Conservation (phyloP, 2,797 vertebrate genomes). For the Darevskia nairensis region DNA sequence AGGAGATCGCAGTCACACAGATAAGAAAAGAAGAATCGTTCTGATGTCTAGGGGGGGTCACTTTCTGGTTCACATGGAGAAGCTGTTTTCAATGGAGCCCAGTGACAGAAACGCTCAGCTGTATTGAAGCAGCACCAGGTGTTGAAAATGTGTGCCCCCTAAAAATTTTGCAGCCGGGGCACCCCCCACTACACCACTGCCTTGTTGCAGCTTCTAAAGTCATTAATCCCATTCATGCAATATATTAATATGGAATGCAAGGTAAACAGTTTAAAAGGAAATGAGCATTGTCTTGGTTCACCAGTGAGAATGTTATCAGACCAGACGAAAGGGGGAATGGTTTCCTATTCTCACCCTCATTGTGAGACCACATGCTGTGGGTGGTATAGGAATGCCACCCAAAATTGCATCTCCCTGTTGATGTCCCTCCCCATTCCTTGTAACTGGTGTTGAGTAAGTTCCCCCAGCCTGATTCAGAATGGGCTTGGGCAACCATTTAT, state of each 20-base stretch:
- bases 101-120: too few relatives aligned
- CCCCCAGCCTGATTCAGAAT: not conserved
- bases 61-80: too few relatives aligned
- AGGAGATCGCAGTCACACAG: too few relatives aligned
- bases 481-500: not conserved
- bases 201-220: not conserved
- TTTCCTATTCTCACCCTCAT: not conserved
- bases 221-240: not conserved
- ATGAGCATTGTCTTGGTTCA: not conserved
- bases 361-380: not conserved
- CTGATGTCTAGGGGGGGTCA: too few relatives aligned
- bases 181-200: too few relatives aligned
- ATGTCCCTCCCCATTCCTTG: not conserved
- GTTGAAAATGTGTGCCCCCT: too few relatives aligned
- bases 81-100: too few relatives aligned
- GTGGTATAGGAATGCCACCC: not conserved
- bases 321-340: not conserved
- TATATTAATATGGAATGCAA: not conserved
- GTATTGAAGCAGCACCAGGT: too few relatives aligned
- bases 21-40: too few relatives aligned
- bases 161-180: too few relatives aligned
- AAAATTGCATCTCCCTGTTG: too few relatives aligned
- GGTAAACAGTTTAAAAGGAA: not conserved
- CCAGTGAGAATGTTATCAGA: not conserved
- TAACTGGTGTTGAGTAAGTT: not conserved